A percentile compares a stretch with the other conserved stretches of the same genome.
Evolutionary conservation across 2,797 vertebrate genomes (phyloP).

Genomic region (Lagodon rhomboides): DNA sequence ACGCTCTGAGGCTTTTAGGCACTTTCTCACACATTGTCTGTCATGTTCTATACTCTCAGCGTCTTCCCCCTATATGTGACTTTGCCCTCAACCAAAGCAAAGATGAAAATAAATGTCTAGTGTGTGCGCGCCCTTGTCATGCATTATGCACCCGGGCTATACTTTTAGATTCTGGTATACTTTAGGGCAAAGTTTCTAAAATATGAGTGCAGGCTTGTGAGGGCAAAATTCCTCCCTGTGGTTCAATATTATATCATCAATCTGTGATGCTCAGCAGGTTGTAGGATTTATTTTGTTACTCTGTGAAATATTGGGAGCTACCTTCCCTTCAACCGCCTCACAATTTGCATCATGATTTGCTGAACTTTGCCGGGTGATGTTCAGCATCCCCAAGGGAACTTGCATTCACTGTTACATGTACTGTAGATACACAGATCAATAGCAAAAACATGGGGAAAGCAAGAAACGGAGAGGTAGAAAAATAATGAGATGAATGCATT

Average conservation of each 20-base stretch:
- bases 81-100: background rate
- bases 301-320: constrained; percentile 30
- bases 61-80: constrained; percentile 7
- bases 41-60: constrained; percentile 29
- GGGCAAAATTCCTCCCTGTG: constrained; percentile 17
- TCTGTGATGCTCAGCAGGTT: constrained; percentile 24
- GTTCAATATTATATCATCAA: constrained; percentile 37
- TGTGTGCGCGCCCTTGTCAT: constrained; percentile 29
- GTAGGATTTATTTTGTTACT: constrained; percentile 32
- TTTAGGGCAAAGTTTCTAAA: constrained; percentile 40
- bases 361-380: constrained; percentile 13
- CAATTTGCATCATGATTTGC: constrained; percentile 39
- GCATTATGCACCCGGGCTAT: constrained; percentile 40
- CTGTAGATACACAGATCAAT: constrained; percentile 13
- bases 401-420: background rate
- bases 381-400: background rate
- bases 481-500: constrained; percentile 18
- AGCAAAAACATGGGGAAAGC: background rate
- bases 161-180: constrained; percentile 21
- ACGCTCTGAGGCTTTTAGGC: constrained; percentile 45
- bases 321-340: constrained; percentile 27
- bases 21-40: constrained; percentile 23
- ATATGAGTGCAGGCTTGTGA: constrained; percentile 6
- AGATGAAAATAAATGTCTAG: constrained; percentile 30
- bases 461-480: background rate